Conservation (phyloP, 1,140 invertebrate genomes). For the Andrena cerasifolii region DNA sequence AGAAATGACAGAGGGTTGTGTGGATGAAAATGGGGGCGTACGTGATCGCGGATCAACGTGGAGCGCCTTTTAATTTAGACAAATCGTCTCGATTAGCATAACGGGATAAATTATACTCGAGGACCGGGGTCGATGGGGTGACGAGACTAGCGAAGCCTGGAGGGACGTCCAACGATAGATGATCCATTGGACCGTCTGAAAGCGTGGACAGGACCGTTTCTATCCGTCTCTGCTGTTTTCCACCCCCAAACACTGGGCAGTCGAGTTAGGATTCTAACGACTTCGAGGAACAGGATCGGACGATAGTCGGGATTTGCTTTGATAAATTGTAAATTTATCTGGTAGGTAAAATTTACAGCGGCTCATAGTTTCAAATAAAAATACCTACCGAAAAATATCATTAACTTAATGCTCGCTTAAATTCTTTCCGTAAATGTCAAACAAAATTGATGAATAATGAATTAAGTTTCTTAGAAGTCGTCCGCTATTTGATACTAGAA, state of each 20-base stretch:
- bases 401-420: too few relatives aligned
- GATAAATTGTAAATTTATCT: not conserved
- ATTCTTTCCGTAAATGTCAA: too few relatives aligned
- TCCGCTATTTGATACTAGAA: too few relatives aligned
- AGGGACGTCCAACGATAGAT: constrained; percentile 51
- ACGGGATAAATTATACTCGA: constrained; percentile 81
- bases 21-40: constrained; percentile 32
- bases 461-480: too few relatives aligned
- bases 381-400: too few relatives aligned
- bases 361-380: too few relatives aligned
- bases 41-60: constrained; percentile 54
- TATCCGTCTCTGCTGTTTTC: constrained; percentile 13
- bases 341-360: too few relatives aligned
- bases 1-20: constrained; percentile 7
- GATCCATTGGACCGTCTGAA: constrained; percentile 56
- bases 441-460: too few relatives aligned
- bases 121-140: constrained; percentile 61
- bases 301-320: not conserved
- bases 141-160: constrained; percentile 31
- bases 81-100: constrained; percentile 83
- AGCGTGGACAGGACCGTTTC: constrained; percentile 43
- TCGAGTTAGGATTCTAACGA: not conserved
- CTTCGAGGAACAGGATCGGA: not conserved
- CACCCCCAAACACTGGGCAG: not conserved
- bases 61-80: constrained; percentile 83